A percentile compares a stretch with the other conserved stretches of the same genome.
These are phyloP conservation scores for Thermophis baileyi DNA, from an alignment of 2,113 vertebrate genomes.

Conservation along the genomic window DNA sequence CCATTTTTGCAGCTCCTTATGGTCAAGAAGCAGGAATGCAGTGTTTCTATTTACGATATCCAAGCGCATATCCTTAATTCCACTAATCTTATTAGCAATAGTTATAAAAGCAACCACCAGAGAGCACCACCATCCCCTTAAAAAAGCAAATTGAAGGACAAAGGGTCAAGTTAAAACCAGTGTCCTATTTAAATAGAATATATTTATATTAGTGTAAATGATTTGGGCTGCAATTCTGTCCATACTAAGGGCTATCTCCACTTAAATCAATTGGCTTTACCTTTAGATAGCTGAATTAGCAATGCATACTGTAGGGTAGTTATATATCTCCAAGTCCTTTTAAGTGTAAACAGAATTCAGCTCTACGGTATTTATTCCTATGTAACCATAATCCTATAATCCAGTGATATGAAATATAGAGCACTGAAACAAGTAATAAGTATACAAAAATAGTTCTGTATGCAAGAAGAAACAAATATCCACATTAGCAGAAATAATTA, in stretches of 20 bases:
- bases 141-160: constrained; percentile 3
- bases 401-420: background rate
- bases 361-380: background rate
- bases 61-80: background rate
- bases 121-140: constrained; percentile 57
- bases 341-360: background rate
- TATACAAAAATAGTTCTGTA: background rate
- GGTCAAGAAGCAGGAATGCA: background rate
- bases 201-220: background rate
- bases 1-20: background rate
- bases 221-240: background rate
- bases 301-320: too few relatives aligned
- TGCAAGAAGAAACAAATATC: background rate
- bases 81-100: background rate
- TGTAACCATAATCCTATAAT: background rate
- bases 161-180: accelerated
- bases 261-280: background rate
- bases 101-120: constrained; percentile 54
- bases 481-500: background rate
- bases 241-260: background rate
- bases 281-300: background rate
- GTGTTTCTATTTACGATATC: background rate
- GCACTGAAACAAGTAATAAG: background rate
- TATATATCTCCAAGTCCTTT: background rate
- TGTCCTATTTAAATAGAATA: background rate